phyloP scores from a whole-genome alignment of 2,888 invertebrate genomes.

The Ophion obscuratus region DNA sequence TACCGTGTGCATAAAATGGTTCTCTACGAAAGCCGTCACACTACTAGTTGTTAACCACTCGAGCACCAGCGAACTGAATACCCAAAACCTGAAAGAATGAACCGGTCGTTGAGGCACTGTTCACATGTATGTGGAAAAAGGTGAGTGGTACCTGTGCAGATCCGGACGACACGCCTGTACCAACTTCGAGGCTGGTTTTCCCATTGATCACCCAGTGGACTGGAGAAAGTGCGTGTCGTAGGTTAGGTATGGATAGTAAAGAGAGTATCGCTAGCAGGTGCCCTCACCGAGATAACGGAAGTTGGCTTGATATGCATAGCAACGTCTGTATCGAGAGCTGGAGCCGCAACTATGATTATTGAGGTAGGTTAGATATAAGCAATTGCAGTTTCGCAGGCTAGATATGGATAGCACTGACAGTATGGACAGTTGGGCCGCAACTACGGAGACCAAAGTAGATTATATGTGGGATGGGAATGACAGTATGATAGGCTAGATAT shows the following conservation, averaged over 20 bases:
- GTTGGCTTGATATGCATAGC: background rate
- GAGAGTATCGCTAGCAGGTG: background rate
- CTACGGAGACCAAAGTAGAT: too few species aligned
- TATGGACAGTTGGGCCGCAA: too few species aligned
- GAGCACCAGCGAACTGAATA: background rate
- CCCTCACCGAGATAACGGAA: background rate
- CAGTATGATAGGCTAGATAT: too few species aligned
- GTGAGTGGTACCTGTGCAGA: background rate
- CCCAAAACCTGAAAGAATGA: background rate
- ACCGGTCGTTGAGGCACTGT: background rate
- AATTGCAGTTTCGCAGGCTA: background rate
- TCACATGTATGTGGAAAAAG: background rate
- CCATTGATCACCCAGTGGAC: background rate
- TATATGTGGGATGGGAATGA: too few species aligned
- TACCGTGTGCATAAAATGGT: background rate
- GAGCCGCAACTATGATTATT: background rate
- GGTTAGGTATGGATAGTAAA: background rate
- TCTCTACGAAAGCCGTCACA: conserved; percentile 1
- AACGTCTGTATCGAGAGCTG: background rate
- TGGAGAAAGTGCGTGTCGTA: background rate
- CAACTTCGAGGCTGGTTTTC: background rate
- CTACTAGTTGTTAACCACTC: background rate
- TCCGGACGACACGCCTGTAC: too few species aligned
- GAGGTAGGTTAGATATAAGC: background rate
- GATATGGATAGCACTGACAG: background rate